Evolutionary conservation across 1,140 invertebrate genomes (phyloP), one percentile per base, ranked within the genome.

Genomic region (Drosophila athabasca): DNA sequence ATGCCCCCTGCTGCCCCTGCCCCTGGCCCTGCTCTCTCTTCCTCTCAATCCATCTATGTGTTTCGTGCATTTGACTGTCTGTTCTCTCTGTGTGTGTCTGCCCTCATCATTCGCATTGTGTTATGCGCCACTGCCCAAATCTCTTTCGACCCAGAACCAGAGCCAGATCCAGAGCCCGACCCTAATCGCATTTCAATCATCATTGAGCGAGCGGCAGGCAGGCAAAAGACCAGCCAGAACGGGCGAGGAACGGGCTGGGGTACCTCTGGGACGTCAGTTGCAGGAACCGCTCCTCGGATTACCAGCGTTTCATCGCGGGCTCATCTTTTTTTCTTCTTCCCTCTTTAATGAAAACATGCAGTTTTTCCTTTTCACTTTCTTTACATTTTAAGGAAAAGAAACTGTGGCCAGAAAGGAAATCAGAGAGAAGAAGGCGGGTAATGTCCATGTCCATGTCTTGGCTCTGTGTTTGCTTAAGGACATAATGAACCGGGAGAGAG

Each of bases 111-210:
- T 78, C 46, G 70, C 83, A 88, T 82, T 87, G 75, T 87, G 75
- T 87, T 69, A 83, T 87, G 82, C 83, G 55, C 84, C 83, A 87
- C 48, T 87, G 83, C 60, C 71, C 83, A 88, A 88, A 87, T 87
- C 82, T 68, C 59, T 76, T 26, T 26, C 67, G 73, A 68, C 77
- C 75, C 31, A 31, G 29, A 29, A 6, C 78, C 48, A 61, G 48
- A n/a, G 67, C 75, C 31, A 31, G 8, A 29, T 1, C 29, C 29
- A 7, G 82, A 51, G 65, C 78, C 79, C 61, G 79, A 82, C 79
- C 79, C 83, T 87, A 87, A 87, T 87, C 82, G 82, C 82, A 79
- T 87, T 87, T 87, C 82, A 87, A 83, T 87, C 82, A 88, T 88
- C 83, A 72, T 72, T 71, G 82, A 76, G 70, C 70, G 67, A 76